phyloP scores from a whole-genome alignment of 1,140 invertebrate species.

The Drosophila mayri region DNA sequence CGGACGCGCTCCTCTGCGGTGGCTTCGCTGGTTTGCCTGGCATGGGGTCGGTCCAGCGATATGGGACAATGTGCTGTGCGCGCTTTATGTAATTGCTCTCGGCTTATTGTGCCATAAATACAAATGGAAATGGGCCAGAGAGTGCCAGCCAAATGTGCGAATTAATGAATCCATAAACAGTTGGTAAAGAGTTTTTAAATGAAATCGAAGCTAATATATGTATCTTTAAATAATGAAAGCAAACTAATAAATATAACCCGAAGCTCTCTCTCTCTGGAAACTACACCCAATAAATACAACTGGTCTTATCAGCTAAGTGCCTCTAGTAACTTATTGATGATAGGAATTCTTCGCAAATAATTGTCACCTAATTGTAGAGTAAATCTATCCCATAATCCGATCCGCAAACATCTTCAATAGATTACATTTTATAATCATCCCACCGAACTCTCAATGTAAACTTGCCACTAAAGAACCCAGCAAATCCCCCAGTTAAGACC shows the following conservation, averaged over 20 bases:
- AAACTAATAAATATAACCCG: background rate
- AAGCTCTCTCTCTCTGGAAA: too few relatives aligned
- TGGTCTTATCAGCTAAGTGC: background rate
- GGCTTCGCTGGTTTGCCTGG: conserved; percentile 23
- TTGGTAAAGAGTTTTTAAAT: conserved; percentile 6
- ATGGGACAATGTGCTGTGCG: conserved; percentile 36
- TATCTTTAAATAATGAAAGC: background rate
- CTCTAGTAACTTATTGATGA: background rate
- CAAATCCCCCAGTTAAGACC: conserved; percentile 58
- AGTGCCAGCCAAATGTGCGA: conserved; percentile 24
- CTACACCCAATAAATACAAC: background rate
- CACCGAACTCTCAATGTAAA: conserved; percentile 6
- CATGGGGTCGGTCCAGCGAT: conserved; percentile 39
- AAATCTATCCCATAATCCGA: conserved; percentile 9
- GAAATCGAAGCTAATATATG: background rate
- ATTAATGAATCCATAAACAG: conserved; percentile 11
- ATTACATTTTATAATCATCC: background rate
- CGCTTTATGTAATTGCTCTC: conserved; percentile 41
- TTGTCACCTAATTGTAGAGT: background rate
- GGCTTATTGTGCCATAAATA: conserved; percentile 40
- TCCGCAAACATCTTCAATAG: conserved; percentile 17
- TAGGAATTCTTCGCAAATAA: background rate
- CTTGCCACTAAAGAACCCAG: conserved; percentile 25
- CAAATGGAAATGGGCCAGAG: conserved; percentile 21
- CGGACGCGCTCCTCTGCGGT: conserved; percentile 5